Evolutionary conservation across 2,797 vertebrate species (phyloP).

Genomic region (Botia kubotai): DNA sequence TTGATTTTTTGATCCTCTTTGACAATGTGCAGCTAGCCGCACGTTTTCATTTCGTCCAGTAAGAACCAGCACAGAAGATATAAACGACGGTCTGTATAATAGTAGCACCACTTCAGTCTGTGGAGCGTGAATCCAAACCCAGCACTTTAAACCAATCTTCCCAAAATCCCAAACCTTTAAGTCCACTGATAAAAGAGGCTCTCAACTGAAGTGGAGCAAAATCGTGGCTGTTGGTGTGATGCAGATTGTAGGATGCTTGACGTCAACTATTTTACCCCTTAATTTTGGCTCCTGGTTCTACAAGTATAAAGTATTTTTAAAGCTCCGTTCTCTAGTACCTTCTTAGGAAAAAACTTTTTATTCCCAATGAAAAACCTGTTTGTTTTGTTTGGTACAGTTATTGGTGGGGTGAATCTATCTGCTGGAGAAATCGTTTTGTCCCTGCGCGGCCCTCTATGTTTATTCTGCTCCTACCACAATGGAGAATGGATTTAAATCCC

Average conservation of each 20-base stretch:
- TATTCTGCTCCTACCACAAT: constrained; percentile 50
- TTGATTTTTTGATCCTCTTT: constrained; percentile 40
- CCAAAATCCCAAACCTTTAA: constrained; percentile 1
- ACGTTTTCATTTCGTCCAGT: constrained; percentile 7
- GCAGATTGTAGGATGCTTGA: constrained; percentile 11
- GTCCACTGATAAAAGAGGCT: constrained; percentile 7
- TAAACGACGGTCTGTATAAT: neutral
- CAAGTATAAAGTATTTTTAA: neutral
- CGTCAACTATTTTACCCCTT: neutral
- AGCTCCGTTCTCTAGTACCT: neutral
- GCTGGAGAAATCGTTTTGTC: constrained; percentile 20
- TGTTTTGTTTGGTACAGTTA: constrained; percentile 17
- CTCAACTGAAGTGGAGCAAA: constrained; percentile 16
- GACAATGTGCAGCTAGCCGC: constrained; percentile 29
- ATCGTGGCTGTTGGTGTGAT: neutral
- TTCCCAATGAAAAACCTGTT: neutral
- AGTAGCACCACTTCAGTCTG: constrained; percentile 1
- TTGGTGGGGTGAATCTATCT: constrained; percentile 13
- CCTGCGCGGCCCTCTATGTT: neutral
- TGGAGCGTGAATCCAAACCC: constrained; percentile 2
- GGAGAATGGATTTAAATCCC: constrained; percentile 66
- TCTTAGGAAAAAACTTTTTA: neutral
- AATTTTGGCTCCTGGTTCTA: neutral
- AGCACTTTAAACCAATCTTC: constrained; percentile 36
- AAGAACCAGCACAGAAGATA: neutral